Base-by-base conservation (phyloP, 2,113 vertebrate genomes). In the Fulmarus glacialis region DNA sequence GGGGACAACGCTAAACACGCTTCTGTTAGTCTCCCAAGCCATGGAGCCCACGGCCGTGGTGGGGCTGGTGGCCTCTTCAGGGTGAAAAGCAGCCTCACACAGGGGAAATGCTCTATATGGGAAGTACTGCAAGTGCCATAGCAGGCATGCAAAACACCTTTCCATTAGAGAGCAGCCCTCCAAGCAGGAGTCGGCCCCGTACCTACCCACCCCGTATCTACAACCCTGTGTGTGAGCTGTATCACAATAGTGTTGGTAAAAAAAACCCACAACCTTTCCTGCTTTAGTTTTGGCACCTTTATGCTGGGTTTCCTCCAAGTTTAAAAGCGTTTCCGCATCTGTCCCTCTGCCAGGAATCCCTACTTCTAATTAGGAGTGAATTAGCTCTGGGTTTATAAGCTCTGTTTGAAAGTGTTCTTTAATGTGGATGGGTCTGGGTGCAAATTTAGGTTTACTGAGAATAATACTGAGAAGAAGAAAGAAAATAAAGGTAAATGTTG, bases 141-240 rank as follows among this genome's bases (percentile, higher is more conserved):
- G 15, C 26, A 83, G n/a, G 32, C 42, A n/a, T 6, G 3, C 9
- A 68, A 75, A 66, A 29, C 50, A 21, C 2, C 27, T 89, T 92
- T 77, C 66, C 58, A 17, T 38, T 15, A 45, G 66, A 48, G 22
- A 87, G 9, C 70, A 75, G 36, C 34, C 22, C 60, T 75, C n/a
- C 11, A 10, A 59, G 71, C 12, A 56, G 53, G 38, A 90, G 32
- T 58, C 2, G 7, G 45, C 22, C 56, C 19, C 0, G 0, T 11
- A 12, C 0, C 0, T 40, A 40, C 30, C 29, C 13, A 8, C 3
- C 5, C 29, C 8, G 0, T 11, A 12, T 0, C 0, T 40, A 40
- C 30, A 26, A 8, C 3, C 6, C 32, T 8, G 12, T 12, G 11
- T 40, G 40, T 40, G 40, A 72, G 34, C 15, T 43, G 2, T 36